Evolutionary conservation across 1,140 invertebrate genomes (phyloP).

Genomic region (Hormaphis cornu): DNA sequence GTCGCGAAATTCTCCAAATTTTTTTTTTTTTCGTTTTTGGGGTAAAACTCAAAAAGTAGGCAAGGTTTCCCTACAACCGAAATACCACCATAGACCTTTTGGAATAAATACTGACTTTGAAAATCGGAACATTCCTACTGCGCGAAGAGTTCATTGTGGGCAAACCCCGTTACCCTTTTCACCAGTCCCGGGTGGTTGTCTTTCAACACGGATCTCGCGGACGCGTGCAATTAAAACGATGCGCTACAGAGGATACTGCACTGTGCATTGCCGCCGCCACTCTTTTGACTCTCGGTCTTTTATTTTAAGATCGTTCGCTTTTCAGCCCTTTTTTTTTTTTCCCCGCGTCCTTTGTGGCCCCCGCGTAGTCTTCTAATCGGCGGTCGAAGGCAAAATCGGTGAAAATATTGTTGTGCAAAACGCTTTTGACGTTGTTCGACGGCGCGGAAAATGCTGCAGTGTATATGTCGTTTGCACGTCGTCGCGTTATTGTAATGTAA

Average conservation of each 20-base stretch:
- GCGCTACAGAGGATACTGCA: constrained; percentile 7
- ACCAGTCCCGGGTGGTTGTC: no score
- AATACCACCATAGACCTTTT: no score
- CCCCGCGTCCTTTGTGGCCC: background rate
- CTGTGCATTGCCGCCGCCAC: background rate
- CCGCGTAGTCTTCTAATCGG: background rate
- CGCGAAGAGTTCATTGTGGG: no score
- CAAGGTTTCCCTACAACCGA: no score
- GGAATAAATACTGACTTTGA: no score
- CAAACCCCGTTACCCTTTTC: no score
- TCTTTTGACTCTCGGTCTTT: constrained; percentile 2
- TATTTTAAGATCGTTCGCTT: background rate
- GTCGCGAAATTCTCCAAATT: no score
- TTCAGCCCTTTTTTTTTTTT: background rate
- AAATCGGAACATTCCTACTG: no score
- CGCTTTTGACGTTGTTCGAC: constrained; percentile 26
- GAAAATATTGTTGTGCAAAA: background rate
- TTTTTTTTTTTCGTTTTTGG: no score
- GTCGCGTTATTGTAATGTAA: no score
- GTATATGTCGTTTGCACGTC: background rate
- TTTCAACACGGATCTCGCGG: background rate
- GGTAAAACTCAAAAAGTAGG: no score
- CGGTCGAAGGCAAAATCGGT: background rate
- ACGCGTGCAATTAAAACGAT: constrained; percentile 16
- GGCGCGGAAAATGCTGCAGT: constrained; percentile 7